Conservation (phyloP, 2,113 vertebrate species). For the Columbina picui region DNA sequence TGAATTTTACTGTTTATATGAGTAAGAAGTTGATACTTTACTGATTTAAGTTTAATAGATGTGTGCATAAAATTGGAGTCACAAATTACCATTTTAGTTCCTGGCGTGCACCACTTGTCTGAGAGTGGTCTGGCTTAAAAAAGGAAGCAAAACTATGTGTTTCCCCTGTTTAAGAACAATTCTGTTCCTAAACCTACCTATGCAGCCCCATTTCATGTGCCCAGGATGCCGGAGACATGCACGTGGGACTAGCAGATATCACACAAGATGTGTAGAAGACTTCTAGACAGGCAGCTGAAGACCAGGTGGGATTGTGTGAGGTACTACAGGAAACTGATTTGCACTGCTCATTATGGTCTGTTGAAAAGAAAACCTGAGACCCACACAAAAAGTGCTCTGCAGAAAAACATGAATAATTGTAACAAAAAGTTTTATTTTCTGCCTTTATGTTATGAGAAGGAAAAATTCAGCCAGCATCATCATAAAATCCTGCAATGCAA, state of each 20-base stretch:
- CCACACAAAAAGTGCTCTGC: neutral
- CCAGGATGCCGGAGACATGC: neutral
- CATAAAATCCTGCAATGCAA: neutral
- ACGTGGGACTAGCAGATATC: neutral
- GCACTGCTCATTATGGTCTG: neutral
- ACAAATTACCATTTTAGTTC: neutral
- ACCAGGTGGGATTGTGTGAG: neutral
- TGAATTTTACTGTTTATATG: neutral
- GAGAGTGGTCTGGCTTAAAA: neutral
- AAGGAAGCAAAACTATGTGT: neutral
- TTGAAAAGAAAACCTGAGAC: neutral
- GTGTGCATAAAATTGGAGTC: neutral
- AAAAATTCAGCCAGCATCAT: neutral
- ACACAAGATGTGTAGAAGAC: neutral
- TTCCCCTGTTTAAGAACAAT: neutral
- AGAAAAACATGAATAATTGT: neutral
- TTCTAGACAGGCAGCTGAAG: neutral
- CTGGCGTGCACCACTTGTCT: neutral
- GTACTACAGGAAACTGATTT: neutral
- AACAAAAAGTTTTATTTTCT: neutral
- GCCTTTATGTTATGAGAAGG: neutral
- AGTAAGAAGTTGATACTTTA: neutral
- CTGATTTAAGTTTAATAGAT: neutral
- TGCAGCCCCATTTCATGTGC: neutral
- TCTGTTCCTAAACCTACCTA: neutral